Percentiles rank a stretch among this genome's conserved stretches.
Conservation (phyloP, 2,888 invertebrate genomes). For the Philopedon plagiatum region DNA sequence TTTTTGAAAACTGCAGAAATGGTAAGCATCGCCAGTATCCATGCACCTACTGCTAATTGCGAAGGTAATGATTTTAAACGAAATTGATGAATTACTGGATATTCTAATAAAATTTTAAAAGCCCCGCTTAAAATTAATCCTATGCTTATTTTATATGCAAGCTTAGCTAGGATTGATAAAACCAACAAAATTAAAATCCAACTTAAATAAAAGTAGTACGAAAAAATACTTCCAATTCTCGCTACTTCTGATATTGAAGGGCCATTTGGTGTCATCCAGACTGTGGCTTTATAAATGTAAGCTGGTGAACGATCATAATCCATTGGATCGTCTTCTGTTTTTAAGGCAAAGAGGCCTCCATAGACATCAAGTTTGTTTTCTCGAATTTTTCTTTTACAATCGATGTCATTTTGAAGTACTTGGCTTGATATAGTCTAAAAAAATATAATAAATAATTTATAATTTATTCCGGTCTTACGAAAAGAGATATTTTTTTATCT, state of each 20-base stretch:
- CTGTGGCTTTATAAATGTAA: neutral
- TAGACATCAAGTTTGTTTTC: neutral
- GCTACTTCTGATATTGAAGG: neutral
- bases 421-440: no score
- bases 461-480: no score
- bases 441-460: no score
- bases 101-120: conserved; percentile 3
- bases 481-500: no score
- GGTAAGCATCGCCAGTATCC: neutral
- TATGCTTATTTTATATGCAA: neutral
- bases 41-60: neutral
- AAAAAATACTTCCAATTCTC: neutral
- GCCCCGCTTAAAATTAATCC: no score
- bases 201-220: neutral
- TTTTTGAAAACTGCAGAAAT: conserved; percentile 3
- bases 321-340: neutral
- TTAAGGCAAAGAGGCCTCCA: neutral
- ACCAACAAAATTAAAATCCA: neutral
- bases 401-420: no score
- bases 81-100: neutral
- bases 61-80: neutral
- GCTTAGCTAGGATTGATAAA: neutral
- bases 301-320: neutral
- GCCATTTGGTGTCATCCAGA: conserved; percentile 5
- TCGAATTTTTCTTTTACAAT: no score